Evolutionary conservation across 2,113 vertebrate species (phyloP).

Genomic region (Prionailurus viverrinus): DNA sequence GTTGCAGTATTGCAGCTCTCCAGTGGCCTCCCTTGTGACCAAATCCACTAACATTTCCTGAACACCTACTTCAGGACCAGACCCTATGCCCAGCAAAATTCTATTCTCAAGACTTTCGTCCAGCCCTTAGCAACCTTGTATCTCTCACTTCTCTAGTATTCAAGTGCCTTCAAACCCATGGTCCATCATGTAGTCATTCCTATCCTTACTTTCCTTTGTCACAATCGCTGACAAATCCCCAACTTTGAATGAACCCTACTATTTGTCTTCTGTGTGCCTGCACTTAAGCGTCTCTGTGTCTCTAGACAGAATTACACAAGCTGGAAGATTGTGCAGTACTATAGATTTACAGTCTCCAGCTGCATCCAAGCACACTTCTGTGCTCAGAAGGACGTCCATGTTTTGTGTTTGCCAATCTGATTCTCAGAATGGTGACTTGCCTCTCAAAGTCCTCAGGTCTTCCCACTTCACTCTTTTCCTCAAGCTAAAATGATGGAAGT

Average conservation of each 20-base stretch:
- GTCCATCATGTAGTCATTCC: background rate
- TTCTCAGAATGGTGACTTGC: background rate
- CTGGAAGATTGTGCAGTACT: background rate
- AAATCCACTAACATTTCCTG: background rate
- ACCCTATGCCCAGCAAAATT: background rate
- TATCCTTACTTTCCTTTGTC: background rate
- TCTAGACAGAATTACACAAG: background rate
- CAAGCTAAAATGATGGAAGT: background rate
- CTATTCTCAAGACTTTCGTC: background rate
- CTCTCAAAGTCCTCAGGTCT: background rate
- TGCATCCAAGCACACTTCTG: background rate
- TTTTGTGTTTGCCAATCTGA: background rate
- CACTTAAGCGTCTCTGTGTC: background rate
- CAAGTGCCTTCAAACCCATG: background rate
- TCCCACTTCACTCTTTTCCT: background rate
- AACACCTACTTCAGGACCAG: background rate
- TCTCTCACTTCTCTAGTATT: background rate
- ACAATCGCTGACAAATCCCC: background rate
- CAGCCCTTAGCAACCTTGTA: background rate
- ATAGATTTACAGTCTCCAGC: background rate
- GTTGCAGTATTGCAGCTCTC: background rate
- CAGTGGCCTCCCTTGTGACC: background rate
- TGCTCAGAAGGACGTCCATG: background rate
- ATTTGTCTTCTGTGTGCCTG: constrained; percentile 12
- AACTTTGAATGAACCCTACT: background rate